Conservation (phyloP, 2,888 invertebrate genomes). For the Keiferia lycopersicella region DNA sequence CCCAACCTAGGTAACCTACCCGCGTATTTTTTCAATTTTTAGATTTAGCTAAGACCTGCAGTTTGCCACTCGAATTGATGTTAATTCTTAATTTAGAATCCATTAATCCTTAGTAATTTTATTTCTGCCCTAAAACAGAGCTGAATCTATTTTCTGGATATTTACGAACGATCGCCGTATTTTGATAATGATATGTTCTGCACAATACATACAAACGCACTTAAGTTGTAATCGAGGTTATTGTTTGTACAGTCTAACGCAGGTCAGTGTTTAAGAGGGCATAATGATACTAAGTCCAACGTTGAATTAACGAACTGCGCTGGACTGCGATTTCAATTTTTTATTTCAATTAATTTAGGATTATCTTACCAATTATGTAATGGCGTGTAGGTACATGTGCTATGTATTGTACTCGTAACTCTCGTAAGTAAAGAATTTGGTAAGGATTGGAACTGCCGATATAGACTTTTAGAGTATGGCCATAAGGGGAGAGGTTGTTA, state of each 20-base stretch:
- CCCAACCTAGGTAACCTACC: no score
- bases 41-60: conserved; percentile 10
- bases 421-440: neutral
- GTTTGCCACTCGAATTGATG: conserved; percentile 3
- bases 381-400: conserved; percentile 14
- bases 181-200: conserved; percentile 40
- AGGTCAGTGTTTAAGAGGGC: neutral
- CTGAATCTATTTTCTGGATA: conserved; percentile 45
- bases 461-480: conserved; percentile 42
- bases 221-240: conserved; percentile 13
- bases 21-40: neutral
- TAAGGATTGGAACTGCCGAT: conserved; percentile 40
- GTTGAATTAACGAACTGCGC: neutral
- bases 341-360: neutral
- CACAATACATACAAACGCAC: conserved; percentile 16
- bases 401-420: conserved; percentile 13
- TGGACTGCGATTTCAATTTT: neutral
- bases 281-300: neutral
- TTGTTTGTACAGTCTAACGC: conserved; percentile 12
- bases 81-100: neutral
- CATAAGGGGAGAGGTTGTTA: conserved; percentile 9
- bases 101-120: neutral
- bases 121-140: conserved; percentile 21
- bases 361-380: neutral
- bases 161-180: conserved; percentile 40